These are phyloP conservation scores for Chydorus sphaericus DNA, from an alignment of 2,888 invertebrate species.

Conservation along the genomic window DNA sequence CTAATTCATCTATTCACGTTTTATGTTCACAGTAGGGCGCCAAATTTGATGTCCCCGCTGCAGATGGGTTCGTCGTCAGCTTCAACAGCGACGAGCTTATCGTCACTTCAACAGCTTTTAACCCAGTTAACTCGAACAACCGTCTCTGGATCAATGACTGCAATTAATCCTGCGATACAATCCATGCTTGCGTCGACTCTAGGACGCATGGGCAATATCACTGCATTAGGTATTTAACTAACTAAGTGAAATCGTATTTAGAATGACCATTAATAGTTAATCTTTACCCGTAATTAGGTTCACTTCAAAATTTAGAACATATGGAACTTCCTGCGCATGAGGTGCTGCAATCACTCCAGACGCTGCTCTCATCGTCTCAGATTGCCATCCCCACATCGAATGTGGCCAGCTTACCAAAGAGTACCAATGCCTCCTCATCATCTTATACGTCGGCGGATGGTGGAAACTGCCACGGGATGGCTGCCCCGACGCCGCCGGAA, in stretches of 20 bases:
- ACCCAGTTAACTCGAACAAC: conserved; percentile 2
- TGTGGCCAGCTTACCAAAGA: conserved; percentile 1
- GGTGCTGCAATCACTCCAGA: conserved; percentile 40
- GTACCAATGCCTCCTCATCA: not conserved
- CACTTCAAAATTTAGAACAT: conserved; percentile 36
- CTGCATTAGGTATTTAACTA: conserved; percentile 1
- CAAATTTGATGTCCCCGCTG: conserved; percentile 5
- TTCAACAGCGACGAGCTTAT: not conserved
- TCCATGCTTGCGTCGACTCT: not conserved
- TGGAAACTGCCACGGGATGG: conserved; percentile 32
- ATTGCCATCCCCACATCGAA: conserved; percentile 16
- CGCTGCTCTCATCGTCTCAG: conserved; percentile 28
- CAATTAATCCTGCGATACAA: not conserved
- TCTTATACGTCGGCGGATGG: conserved; percentile 17
- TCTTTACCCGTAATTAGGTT: not conserved
- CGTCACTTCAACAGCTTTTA: conserved; percentile 4
- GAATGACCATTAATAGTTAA: not conserved
- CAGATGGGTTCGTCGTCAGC: not conserved
- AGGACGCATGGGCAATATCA: conserved; percentile 8
- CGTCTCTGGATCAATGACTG: not conserved
- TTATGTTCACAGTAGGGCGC: not conserved
- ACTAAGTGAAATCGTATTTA: not conserved
- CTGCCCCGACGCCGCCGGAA: conserved; percentile 29
- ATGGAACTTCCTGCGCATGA: conserved; percentile 39
- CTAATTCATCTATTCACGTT: not conserved